Evolutionary conservation across 2,888 invertebrate species (phyloP).

Genomic region (Epirrhoe alternata): DNA sequence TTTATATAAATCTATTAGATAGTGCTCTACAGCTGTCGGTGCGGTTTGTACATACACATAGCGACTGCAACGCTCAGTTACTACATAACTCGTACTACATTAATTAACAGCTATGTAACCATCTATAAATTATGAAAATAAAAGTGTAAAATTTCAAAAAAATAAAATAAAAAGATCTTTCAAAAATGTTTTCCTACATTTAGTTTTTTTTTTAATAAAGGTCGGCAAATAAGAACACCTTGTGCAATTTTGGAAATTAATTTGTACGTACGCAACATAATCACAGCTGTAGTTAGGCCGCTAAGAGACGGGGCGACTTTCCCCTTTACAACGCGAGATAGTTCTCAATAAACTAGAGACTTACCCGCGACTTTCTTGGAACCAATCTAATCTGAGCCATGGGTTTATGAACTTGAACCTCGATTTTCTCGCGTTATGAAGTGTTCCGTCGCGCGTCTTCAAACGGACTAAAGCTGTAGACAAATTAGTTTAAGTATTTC

Average conservation of each 20-base stretch:
- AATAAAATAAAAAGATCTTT: conserved; percentile 53
- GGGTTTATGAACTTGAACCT: background rate
- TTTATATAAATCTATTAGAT: conserved; percentile 28
- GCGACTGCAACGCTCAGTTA: conserved; percentile 55
- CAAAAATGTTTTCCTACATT: conserved; percentile 49
- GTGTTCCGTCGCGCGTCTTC: conserved; percentile 12
- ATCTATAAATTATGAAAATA: conserved; percentile 46
- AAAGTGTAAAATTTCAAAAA: conserved; percentile 61
- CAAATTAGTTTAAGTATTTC: background rate
- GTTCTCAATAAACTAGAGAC: background rate
- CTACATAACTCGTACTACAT: conserved; percentile 62
- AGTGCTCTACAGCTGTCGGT: conserved; percentile 33
- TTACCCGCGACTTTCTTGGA: background rate
- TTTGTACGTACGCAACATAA: conserved; percentile 48
- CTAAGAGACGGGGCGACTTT: conserved; percentile 15
- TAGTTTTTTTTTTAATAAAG: conserved; percentile 39
- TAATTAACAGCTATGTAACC: conserved; percentile 59
- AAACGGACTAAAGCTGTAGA: conserved; percentile 26
- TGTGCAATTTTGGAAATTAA: conserved; percentile 46
- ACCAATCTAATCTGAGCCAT: background rate
- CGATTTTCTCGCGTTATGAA: background rate
- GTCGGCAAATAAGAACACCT: conserved; percentile 44
- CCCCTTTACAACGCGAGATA: background rate
- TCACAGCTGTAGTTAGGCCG: conserved; percentile 44
- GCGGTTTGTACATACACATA: conserved; percentile 36